Conservation (phyloP, 1,140 invertebrate species). For the Mylabris phalerata region DNA sequence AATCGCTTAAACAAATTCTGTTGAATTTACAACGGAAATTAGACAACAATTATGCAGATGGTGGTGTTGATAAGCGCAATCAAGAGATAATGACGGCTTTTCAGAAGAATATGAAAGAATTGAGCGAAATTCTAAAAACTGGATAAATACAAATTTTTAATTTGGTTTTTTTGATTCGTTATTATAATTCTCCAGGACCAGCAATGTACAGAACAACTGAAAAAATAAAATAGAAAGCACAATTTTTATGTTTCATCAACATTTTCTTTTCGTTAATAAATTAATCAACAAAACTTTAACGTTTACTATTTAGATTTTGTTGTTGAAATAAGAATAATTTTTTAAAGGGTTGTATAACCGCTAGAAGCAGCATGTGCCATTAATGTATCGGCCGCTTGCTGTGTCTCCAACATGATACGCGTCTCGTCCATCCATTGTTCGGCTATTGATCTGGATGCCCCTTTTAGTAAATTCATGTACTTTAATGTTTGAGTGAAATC, state of each 20-base stretch:
- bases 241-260: not conserved
- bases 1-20: too few relatives aligned
- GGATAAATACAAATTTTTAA: not conserved
- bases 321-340: too few relatives aligned
- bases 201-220: constrained; percentile 5
- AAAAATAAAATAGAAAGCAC: constrained; percentile 15
- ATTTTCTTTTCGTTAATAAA: not conserved
- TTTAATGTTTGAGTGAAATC: constrained; percentile 77
- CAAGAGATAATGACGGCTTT: constrained; percentile 11
- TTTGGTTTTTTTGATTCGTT: too few relatives aligned
- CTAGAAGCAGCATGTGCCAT: constrained; percentile 76
- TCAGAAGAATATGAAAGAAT: constrained; percentile 1
- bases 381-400: constrained; percentile 80
- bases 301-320: constrained; percentile 11
- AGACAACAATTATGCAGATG: too few relatives aligned
- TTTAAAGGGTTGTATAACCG: constrained; percentile 60
- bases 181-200: not conserved
- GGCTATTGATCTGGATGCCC: constrained; percentile 75
- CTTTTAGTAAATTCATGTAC: constrained; percentile 85
- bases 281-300: constrained; percentile 11
- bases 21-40: too few relatives aligned
- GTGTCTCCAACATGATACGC: constrained; percentile 77
- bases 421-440: constrained; percentile 82
- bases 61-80: constrained; percentile 1
- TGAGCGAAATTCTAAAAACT: constrained; percentile 2